Evolutionary conservation across 64 coral and sea anemone genomes (phyloP), one percentile per base, ranked within the genome.

Genomic region (Pocillopora verrucosa): DNA sequence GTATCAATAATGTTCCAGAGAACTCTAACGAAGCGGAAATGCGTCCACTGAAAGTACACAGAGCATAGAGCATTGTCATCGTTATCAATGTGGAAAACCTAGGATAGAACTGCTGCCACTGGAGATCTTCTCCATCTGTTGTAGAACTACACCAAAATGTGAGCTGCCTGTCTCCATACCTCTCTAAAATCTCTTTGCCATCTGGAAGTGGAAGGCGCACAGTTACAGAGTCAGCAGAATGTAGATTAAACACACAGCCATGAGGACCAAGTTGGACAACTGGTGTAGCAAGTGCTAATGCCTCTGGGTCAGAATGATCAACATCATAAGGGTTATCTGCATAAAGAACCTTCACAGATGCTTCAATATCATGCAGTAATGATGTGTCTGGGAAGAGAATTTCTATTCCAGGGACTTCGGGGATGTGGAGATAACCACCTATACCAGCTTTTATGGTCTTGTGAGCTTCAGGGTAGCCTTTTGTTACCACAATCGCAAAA

Each of bases 141-240:
- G 96, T 98, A n/a, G 93, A 79, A 59, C 96, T 98, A 45, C 88
- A 78, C 96, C 96, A 95, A 65, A 98, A 98, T 78, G 96, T 98
- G 9, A 98, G 80, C 22, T 62, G 62, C 16, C 90, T 78, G 58
- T 90, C 88, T 34, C 91, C 91, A 89, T 73, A 98, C 19, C 75
- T 72, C 25, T 93, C 89, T 36, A 87, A 72, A 34, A 98, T 98
- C 84, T 91, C 84, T 36, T 93, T 95, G 22, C 90, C 96, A 85
- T 98, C 62, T 20, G 96, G 96, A 19, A 98, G 61, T 7, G 96
- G 96, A 10, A 98, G 80, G 61, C 93, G 96, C 37, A 98, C 93
- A 14, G 93, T 94, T 64, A 98, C 96, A 88, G 84, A 84, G 14
- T 98, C 93, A 19, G 70, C 36, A 68, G 88, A 93, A 11, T 87